Base-by-base conservation (phyloP, 2,113 vertebrate genomes). In the Esox niger region DNA sequence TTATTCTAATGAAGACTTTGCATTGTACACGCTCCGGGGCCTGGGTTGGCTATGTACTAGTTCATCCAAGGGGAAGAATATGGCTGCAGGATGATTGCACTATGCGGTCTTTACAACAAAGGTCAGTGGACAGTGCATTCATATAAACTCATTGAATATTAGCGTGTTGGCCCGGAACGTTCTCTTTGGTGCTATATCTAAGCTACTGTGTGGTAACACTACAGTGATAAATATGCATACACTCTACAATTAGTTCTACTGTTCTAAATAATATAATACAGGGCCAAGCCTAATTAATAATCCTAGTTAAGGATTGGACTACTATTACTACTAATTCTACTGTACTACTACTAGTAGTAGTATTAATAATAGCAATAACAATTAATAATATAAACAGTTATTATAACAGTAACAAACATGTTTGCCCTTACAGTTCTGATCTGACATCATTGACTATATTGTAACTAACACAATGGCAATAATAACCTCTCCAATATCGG, bases 11-110 rank as follows among this genome's bases (percentile, higher is more conserved):
- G 47, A 73, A 62, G 10, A 69, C n/a, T 75, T 69, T 54, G 62
- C 69, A 65, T 79, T 75, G 75, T 59, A 74, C 61, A 70, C 62
- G 79, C 78, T 80, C 66, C 21, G 4, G 73, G 83, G 68, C 71
- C 61, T 62, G 47, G 43, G 67, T 79, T 88, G 75, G 80, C 64
- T 60, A 64, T 76, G 71, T 77, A 69, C 35, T 43, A 43, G 77
- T 84, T 84, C 77, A 86, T 85, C 82, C 80, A 81, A 86, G 78
- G 81, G 79, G 84, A 84, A 86, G 75, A 81, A 77, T 78, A 57
- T 78, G 49, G 80, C 86, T 75, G 64, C 73, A 68, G 82, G 86
- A 82, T 73, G 74, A 64, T 73, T 67, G 70, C 74, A 68, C 43
- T 64, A 20, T 25, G 69, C 69, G 35, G 74, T 82, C 77, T 78